Evolutionary conservation across 2,888 invertebrate species (phyloP), one percentile per base, ranked within the genome.

Genomic region (Polylopha cassiicola): DNA sequence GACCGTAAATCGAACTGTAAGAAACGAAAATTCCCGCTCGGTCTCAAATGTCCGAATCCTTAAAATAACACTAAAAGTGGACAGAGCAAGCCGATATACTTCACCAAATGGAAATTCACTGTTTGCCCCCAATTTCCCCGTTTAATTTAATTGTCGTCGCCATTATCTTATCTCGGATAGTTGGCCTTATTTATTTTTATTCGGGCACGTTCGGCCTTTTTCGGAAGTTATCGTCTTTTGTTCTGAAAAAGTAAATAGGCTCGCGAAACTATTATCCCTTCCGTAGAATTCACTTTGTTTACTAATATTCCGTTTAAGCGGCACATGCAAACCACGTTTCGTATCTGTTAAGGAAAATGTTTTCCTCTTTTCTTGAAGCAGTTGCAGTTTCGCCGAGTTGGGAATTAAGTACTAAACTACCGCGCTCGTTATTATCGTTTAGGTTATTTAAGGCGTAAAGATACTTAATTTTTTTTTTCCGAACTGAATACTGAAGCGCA

Each of bases 121-220:
- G 52, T 55, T 54, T 51, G 52, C 29, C 51, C 48, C 46, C 46
- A 44, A 49, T 37, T 26, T 26, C 37, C 13, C 41, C 31, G 18
- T 57, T 63, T 55, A 58, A 66, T 55, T 63, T 68, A 67, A 68
- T 67, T 66, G 68, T 61, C 58, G 46, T 53, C 50, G 49, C 58
- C 58, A 61, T 63, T 66, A 61, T 63, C 65, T 66, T 71, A 69
- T 69, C 68, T 51, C 18, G 39, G 46, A 47, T 44, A 41, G 44
- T 46, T 37, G 13, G 21, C 24, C 2, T 30, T 36, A 28, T 47
- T 47, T 51, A 48, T 47, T 43, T 50, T 48, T 46, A 45, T 45
- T 16, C 38, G 32, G 11, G 16, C 23, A 37, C 38, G 41, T 39
- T 43, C 41, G 44, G 38, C 30, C 44, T 24, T 42, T 43, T 33